Conservation (phyloP, 2,113 vertebrate species). For the Chrysemys picta region DNA sequence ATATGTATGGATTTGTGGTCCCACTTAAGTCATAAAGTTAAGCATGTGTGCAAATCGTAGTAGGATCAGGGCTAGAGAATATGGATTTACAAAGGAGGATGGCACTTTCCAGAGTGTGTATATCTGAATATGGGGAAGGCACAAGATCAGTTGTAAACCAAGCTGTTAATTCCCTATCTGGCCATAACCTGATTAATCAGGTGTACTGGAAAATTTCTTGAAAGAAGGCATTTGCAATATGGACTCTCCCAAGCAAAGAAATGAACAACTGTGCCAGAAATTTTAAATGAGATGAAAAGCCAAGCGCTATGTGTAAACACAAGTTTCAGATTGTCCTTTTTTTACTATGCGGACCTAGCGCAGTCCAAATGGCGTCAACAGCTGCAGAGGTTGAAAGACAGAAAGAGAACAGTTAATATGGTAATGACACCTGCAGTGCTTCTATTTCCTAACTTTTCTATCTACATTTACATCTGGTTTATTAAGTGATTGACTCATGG, state of each 20-base stretch:
- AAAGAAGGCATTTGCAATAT: background rate
- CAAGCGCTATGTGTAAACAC: background rate
- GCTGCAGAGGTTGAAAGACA: background rate
- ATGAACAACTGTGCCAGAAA: background rate
- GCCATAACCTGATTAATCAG: background rate
- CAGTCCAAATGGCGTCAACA: background rate
- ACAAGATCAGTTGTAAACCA: background rate
- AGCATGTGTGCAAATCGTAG: background rate
- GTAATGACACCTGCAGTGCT: background rate
- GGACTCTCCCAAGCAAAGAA: background rate
- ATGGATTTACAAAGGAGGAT: background rate
- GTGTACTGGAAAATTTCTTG: background rate
- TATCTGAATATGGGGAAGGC: background rate
- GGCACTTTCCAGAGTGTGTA: background rate
- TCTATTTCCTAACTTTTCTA: background rate
- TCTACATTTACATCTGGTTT: background rate
- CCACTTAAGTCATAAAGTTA: background rate
- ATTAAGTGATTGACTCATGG: background rate
- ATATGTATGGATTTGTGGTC: background rate
- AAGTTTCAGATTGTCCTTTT: background rate
- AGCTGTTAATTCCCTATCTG: background rate
- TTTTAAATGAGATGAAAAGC: background rate
- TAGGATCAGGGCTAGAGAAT: background rate
- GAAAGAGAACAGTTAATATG: background rate
- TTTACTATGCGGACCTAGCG: background rate